Evolutionary conservation across 2,113 vertebrate genomes (phyloP).

Genomic region (Pitta sordida): DNA sequence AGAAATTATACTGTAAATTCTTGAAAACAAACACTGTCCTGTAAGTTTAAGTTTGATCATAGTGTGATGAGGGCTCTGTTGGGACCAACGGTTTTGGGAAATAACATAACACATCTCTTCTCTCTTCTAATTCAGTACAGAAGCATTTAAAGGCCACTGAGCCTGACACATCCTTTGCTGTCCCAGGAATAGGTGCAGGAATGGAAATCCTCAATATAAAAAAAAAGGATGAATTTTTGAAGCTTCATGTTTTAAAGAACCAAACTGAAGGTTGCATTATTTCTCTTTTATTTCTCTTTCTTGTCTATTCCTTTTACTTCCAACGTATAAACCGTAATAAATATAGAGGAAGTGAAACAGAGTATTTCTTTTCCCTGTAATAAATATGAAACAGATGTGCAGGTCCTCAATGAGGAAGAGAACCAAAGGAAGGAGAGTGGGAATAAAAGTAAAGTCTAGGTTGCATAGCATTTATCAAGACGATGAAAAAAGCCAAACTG

Average conservation of each 20-base stretch:
- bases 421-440: not conserved
- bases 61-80: not conserved
- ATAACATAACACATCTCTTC: not conserved
- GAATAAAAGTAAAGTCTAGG: slow-evolving; percentile 24
- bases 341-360: slow-evolving; percentile 8
- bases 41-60: not conserved
- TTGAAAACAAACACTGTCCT: not conserved
- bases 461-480: slow-evolving; percentile 26
- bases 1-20: not conserved
- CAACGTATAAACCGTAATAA: not conserved
- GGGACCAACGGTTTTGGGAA: not conserved
- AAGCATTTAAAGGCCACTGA: not conserved
- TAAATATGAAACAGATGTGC: slow-evolving; percentile 55
- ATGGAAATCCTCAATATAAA: not conserved
- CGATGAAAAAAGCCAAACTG: slow-evolving; percentile 28
- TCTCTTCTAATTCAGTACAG: not conserved
- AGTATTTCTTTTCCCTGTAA: not conserved
- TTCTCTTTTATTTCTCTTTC: not conserved
- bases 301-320: not conserved
- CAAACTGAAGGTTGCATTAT: not conserved
- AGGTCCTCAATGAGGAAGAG: not conserved
- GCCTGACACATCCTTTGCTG: not conserved
- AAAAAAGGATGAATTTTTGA: not conserved
- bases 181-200: not conserved
- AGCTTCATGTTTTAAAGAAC: not conserved